Percentiles rank a stretch among this genome's conserved stretches.
phyloP scores from a whole-genome alignment of 1,140 invertebrate species.

The Calosoma granatense region DNA sequence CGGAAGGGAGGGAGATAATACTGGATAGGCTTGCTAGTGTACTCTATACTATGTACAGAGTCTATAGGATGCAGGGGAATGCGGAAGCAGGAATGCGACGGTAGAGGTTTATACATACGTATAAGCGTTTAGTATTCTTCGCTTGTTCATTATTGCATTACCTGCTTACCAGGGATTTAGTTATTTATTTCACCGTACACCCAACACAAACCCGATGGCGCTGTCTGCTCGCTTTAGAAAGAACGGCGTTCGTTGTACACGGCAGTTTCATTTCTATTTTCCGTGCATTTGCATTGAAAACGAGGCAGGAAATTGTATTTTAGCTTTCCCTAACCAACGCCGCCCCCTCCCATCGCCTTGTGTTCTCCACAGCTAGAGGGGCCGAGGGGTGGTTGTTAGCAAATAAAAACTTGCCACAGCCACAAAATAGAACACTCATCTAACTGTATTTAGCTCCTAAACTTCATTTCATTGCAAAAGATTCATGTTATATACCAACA shows the following conservation, averaged over 20 bases:
- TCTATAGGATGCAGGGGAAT: too few relatives aligned
- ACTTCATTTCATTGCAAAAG: background rate
- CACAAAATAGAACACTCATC: background rate
- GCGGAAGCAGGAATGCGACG: background rate
- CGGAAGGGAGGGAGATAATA: too few relatives aligned
- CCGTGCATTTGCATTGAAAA: background rate
- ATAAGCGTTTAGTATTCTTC: background rate
- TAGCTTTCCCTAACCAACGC: too few relatives aligned
- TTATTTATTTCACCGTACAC: too few relatives aligned
- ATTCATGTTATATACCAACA: background rate
- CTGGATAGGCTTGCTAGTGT: too few relatives aligned
- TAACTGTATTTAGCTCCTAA: background rate
- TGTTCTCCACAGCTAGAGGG: too few relatives aligned
- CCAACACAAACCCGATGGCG: background rate
- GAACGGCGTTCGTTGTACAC: background rate
- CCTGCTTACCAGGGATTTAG: too few relatives aligned
- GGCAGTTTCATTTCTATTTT: background rate
- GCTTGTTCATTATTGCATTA: too few relatives aligned
- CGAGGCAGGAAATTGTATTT: background rate
- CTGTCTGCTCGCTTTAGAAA: background rate
- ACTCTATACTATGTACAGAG: too few relatives aligned
- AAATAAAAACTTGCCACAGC: background rate
- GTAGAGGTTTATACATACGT: background rate
- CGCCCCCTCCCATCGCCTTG: too few relatives aligned
- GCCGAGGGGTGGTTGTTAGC: background rate